Base-by-base conservation (phyloP, 2,113 vertebrate species). In the Noturus placidus region DNA sequence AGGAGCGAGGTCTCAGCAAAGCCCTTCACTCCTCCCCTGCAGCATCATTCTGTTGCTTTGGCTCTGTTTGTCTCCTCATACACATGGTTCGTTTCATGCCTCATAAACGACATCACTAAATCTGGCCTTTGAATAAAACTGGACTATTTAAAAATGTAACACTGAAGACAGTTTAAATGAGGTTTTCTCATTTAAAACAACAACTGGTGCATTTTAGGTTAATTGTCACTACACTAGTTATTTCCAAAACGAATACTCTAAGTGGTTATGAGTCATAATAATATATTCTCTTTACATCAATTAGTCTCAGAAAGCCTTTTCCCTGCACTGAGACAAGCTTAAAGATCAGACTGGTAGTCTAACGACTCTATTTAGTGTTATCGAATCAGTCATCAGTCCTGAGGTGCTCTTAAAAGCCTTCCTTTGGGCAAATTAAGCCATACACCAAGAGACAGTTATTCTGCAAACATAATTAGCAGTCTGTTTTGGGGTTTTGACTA, bases 281-380 rank as follows among this genome's bases (percentile, higher is more conserved):
- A 87, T 86, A 83, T 35, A 86, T 87, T 79, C 88, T 87, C 77
- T 74, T 86, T 76, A 56, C 82, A 30, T 27, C 22, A 82, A 27
- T 59, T 57, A 86, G n/a, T 70, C n/a, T 85, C 27, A 69, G 56
- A 86, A 72, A 82, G n/a, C 42, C 20, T 84, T 56, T 83, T 50
- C 27, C 82, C 61, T 77, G 19, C 42, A 50, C 61, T 74, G 78
- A 89, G 69, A 79, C 42, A 11, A 50, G 78, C 82, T 69, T 85
- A 81, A 83, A 86, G 70, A 90, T 82, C 88, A 88, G 82, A 22
- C 22, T 86, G 70, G 56, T 14, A 88, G 80, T 33, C 35, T 87
- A 88, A 89, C 86, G 85, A 85, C 87, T 89, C 83, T 86, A 83
- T 61, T 72, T 83, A 70, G 65, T 69, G 86, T 86, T 88, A 91